A percentile compares a stretch with the other conserved stretches of the same genome.
These are phyloP conservation scores for Caenorhabditis remanei DNA, from an alignment of 1,140 invertebrate species.

Conservation along the genomic window DNA sequence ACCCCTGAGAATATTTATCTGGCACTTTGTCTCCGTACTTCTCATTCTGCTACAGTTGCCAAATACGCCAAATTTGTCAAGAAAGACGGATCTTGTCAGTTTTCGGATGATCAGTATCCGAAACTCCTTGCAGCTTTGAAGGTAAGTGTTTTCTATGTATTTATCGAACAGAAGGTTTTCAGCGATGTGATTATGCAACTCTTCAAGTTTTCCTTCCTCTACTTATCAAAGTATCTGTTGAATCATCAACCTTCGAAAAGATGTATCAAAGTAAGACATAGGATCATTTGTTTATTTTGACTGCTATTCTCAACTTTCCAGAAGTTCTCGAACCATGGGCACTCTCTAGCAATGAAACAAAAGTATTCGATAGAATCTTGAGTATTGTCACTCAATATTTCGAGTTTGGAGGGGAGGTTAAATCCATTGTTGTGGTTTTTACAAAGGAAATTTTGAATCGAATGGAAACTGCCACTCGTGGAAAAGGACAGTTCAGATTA, in stretches of 20 bases:
- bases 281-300: no score
- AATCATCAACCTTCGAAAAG: constrained; percentile 9
- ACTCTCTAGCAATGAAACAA: constrained; percentile 44
- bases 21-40: constrained; percentile 1
- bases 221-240: constrained; percentile 8
- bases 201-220: constrained; percentile 30
- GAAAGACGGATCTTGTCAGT: constrained; percentile 27
- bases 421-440: constrained; percentile 35
- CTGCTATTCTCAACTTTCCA: neutral
- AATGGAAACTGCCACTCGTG: constrained; percentile 25
- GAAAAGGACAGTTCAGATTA: constrained; percentile 48
- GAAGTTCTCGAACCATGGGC: constrained; percentile 57
- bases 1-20: constrained; percentile 36
- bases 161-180: neutral
- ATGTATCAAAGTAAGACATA: constrained; percentile 21
- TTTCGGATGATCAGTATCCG: constrained; percentile 26
- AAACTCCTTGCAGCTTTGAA: constrained; percentile 28
- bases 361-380: constrained; percentile 59
- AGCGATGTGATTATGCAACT: neutral
- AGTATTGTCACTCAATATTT: constrained; percentile 24
- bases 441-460: constrained; percentile 57
- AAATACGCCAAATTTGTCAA: constrained; percentile 42
- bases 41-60: neutral
- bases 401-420: neutral
- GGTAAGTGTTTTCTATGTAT: neutral